phyloP scores from a whole-genome alignment of 1,140 invertebrate species.

The Cepaea nemoralis region DNA sequence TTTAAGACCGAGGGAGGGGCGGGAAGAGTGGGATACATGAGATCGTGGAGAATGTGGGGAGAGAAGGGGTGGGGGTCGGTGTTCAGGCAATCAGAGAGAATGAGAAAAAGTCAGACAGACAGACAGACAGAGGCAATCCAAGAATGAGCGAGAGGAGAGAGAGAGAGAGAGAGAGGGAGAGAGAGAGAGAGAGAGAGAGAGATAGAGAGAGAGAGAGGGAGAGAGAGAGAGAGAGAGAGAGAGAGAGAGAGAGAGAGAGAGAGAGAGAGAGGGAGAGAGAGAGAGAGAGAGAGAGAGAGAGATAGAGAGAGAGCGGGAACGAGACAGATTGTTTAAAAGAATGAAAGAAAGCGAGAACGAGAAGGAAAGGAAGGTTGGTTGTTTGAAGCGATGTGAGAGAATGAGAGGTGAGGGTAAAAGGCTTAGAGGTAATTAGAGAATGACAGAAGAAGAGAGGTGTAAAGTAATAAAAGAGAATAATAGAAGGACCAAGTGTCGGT shows the following conservation, averaged over 20 bases:
- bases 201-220: not conserved
- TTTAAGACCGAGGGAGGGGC: no score
- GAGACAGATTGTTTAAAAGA: not conserved
- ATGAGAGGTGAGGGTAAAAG: no score
- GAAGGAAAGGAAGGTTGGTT: not conserved
- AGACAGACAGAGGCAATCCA: not conserved
- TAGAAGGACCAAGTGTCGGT: no score
- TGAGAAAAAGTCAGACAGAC: not conserved
- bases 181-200: not conserved
- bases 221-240: not conserved
- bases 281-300: not conserved
- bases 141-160: not conserved
- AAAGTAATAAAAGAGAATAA: not conserved
- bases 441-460: not conserved
- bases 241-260: not conserved
- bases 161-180: not conserved
- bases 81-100: no score
- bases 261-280: not conserved
- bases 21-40: no score
- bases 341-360: not conserved
- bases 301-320: not conserved
- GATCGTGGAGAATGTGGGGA: no score
- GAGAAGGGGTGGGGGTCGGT: no score
- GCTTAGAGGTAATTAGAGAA: no score
- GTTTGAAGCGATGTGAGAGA: no score